phyloP scores from a whole-genome alignment of 2,113 vertebrate genomes.

The Tapirus terrestris region DNA sequence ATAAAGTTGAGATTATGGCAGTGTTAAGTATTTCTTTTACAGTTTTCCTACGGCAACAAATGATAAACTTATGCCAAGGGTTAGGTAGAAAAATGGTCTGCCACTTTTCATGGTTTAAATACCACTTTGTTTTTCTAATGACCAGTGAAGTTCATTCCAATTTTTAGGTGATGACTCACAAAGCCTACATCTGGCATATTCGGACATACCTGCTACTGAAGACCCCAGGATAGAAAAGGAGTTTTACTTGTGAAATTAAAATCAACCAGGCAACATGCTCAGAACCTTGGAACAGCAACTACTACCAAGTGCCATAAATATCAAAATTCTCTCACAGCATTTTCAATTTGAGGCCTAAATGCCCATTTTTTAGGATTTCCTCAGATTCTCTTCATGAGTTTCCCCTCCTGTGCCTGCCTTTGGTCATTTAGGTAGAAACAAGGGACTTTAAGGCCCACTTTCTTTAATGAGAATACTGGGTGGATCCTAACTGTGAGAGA shows the following conservation, averaged over 20 bases:
- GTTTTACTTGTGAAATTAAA: background rate
- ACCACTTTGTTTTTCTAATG: background rate
- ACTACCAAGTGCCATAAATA: background rate
- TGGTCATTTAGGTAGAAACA: background rate
- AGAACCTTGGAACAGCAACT: background rate
- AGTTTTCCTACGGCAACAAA: background rate
- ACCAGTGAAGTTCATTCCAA: background rate
- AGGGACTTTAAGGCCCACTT: background rate
- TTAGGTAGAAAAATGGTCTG: background rate
- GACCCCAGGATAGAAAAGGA: background rate
- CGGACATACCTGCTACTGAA: background rate
- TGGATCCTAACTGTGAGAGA: no score
- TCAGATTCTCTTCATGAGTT: background rate
- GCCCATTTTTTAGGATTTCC: background rate
- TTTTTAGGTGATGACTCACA: background rate
- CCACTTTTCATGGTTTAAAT: background rate
- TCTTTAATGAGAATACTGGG: background rate
- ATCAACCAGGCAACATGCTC: background rate
- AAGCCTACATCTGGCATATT: background rate
- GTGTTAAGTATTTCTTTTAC: background rate
- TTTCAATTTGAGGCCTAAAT: background rate
- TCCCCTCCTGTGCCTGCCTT: background rate
- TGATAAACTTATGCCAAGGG: background rate
- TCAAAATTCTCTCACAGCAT: background rate
- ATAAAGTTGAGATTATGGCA: background rate